Evolutionary conservation across 2,797 vertebrate genomes (phyloP).

Genomic region (Garrulus glandarius): DNA sequence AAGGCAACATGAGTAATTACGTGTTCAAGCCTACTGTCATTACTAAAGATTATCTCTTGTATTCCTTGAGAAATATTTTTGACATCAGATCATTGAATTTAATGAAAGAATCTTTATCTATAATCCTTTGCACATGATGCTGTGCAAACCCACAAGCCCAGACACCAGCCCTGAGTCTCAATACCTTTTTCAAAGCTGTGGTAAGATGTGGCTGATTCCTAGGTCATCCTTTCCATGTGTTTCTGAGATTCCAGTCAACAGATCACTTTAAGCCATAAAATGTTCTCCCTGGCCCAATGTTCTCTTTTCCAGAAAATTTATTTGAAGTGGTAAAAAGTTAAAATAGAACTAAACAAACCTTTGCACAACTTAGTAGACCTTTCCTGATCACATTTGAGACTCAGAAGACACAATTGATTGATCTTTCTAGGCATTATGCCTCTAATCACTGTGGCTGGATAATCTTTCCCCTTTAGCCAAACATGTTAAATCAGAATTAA

Average conservation of each 20-base stretch:
- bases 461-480: background rate
- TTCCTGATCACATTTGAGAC: background rate
- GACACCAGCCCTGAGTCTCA: background rate
- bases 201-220: background rate
- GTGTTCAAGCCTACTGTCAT: background rate
- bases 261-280: background rate
- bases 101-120: background rate
- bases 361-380: background rate
- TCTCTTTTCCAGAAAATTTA: background rate
- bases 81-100: background rate
- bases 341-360: background rate
- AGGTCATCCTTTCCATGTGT: background rate
- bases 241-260: background rate
- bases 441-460: background rate
- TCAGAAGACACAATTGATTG: background rate
- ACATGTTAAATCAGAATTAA: background rate
- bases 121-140: background rate
- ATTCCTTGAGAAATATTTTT: background rate
- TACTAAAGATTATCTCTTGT: background rate
- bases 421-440: background rate
- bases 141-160: background rate
- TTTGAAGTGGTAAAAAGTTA: background rate
- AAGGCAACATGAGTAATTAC: background rate
- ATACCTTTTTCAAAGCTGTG: background rate
- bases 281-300: background rate